These are phyloP conservation scores for Herminia tarsipennalis DNA, from an alignment of 2,888 invertebrate species.

Conservation along the genomic window DNA sequence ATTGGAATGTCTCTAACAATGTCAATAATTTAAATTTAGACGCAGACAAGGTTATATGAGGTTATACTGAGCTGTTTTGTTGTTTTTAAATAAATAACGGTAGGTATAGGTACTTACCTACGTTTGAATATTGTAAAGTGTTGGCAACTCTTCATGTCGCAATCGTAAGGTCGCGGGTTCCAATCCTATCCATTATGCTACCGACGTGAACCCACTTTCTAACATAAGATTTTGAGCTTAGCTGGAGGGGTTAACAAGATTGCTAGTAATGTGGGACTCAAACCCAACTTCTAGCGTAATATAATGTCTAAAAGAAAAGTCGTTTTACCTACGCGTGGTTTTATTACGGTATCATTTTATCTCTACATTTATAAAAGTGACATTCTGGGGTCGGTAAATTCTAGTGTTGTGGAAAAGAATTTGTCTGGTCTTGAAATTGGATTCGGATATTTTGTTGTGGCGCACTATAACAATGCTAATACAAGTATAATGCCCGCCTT, in stretches of 20 bases:
- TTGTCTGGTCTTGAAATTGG: no score
- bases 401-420: background rate
- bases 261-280: no score
- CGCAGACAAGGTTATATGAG: conserved; percentile 21
- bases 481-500: no score
- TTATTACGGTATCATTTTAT: background rate
- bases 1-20: conserved; percentile 6
- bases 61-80: conserved; percentile 12
- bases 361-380: background rate
- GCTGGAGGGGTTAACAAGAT: no score
- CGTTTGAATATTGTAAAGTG: conserved; percentile 7
- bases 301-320: background rate
- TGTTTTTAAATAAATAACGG: conserved; percentile 10
- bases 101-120: no score
- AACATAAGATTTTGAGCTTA: no score
- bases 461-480: no score
- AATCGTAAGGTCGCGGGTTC: conserved; percentile 3
- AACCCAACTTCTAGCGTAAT: background rate
- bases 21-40: conserved; percentile 20
- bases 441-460: no score
- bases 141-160: conserved; percentile 3
- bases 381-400: background rate
- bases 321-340: background rate
- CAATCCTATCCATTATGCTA: no score
- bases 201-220: no score